Evolutionary conservation across 2,888 invertebrate species (phyloP), one percentile per base, ranked within the genome.

Genomic region (Elegia similella): DNA sequence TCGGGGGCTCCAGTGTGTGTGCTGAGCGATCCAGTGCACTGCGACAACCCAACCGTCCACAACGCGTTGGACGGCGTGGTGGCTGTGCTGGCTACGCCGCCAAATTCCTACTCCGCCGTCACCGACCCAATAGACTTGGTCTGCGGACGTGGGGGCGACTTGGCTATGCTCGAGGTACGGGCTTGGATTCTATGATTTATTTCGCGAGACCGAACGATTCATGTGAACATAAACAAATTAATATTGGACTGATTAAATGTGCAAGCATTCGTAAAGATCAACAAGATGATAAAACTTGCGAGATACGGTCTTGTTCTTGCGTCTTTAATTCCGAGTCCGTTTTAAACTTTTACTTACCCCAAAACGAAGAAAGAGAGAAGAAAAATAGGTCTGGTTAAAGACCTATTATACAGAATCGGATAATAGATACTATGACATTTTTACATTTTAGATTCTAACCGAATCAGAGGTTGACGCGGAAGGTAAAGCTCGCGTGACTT

Each of bases 31-130:
- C 57, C 88, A 88, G 72, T 95, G 92, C 59, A 93, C 93, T 68
- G 93, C 84, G 78, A 95, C 87, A 80, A 92, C 80, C 74, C 88
- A 55, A 5, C 70, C 0, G 88, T 91, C 1, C 59, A 73, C 61
- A 81, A 71, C 58, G 91, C 91, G 0, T 67, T 90, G 38, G 86
- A 87, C 46, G 92, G 90, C 6, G 92, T 92, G 13, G 92, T 92
- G 12, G 92, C 92, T 0, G 92, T 76, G 42, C 68, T 81, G 66
- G 96, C 96, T 0, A 95, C 95, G 0, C 96, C 97, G 0, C 95
- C 96, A 0, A 96, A 96, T 75, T 96, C 96, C 0, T 96, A 95
- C 73, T 95, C 96, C 0, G 95, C 96, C 0, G 94, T 96, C 23
- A 92, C 92, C 0, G 96, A 96, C 76, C 95, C 96, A 0, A 96